Percentiles rank a stretch among this genome's conserved stretches.
Conservation (phyloP, 2,113 vertebrate genomes). For the Pituophis catenifer region DNA sequence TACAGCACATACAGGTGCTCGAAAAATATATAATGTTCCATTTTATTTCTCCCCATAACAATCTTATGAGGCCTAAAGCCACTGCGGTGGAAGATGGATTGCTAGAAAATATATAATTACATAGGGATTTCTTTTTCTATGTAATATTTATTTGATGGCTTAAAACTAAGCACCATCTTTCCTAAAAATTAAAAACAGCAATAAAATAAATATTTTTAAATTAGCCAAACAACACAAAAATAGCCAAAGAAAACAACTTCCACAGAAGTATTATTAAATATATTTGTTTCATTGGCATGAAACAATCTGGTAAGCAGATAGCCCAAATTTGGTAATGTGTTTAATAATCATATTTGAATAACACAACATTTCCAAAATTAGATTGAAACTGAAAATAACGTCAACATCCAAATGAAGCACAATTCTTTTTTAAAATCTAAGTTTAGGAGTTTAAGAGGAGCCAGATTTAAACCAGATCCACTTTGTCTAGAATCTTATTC, state of each 20-base stretch:
- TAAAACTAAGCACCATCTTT: neutral
- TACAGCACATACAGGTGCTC: neutral
- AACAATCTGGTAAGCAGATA: neutral
- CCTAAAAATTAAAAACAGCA: neutral
- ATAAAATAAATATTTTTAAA: neutral
- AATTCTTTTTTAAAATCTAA: neutral
- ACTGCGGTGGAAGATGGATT: neutral
- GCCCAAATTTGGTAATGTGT: neutral
- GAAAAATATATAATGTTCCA: neutral
- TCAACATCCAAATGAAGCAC: neutral
- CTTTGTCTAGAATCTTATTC: neutral
- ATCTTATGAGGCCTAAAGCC: neutral
- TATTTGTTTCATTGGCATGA: neutral
- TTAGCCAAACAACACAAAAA: neutral
- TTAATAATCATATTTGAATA: neutral
- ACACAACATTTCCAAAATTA: neutral
- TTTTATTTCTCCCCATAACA: neutral
- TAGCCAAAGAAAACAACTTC: neutral
- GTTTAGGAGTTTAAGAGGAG: neutral
- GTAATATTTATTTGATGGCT: neutral
- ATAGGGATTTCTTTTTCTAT: neutral
- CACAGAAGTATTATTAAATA: neutral
- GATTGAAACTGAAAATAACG: neutral
- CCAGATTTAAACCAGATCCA: neutral
- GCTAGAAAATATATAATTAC: neutral